phyloP scores from a whole-genome alignment of 1,140 invertebrate genomes.

The Berghia stephanieae region DNA sequence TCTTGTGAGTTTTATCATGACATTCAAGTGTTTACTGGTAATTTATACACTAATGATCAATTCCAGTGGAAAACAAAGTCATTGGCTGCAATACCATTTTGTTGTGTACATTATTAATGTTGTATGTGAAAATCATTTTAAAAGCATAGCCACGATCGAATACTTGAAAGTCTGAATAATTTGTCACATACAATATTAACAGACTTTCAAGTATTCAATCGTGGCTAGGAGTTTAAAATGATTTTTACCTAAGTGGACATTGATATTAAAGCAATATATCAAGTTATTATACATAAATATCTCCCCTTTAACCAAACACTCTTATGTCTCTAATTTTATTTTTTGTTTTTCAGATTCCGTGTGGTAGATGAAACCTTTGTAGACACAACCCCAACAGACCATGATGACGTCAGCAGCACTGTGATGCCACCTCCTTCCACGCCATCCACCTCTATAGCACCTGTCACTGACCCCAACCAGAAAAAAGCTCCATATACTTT shows the following conservation, averaged over 20 bases:
- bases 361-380: slow-evolving; percentile 88
- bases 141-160: too few species aligned
- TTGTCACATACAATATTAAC: too few species aligned
- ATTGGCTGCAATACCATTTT: too few species aligned
- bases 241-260: not conserved
- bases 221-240: not conserved
- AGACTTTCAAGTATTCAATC: too few species aligned
- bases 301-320: not conserved
- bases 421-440: slow-evolving; percentile 42
- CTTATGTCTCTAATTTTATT: not conserved
- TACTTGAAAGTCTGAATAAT: too few species aligned
- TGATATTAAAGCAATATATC: not conserved
- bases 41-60: too few species aligned
- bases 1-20: too few species aligned
- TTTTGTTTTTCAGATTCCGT: slow-evolving; percentile 74
- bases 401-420: slow-evolving; percentile 69
- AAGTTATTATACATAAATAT: not conserved
- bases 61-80: too few species aligned
- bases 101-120: too few species aligned
- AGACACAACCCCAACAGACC: slow-evolving; percentile 82
- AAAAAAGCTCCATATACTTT: slow-evolving; percentile 78
- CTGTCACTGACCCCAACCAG: slow-evolving; percentile 53
- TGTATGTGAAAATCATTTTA: too few species aligned
- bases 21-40: too few species aligned
- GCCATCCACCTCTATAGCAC: slow-evolving; percentile 57